Evolutionary conservation across 2,797 vertebrate species (phyloP).

Genomic region (Telmatherina bonti): DNA sequence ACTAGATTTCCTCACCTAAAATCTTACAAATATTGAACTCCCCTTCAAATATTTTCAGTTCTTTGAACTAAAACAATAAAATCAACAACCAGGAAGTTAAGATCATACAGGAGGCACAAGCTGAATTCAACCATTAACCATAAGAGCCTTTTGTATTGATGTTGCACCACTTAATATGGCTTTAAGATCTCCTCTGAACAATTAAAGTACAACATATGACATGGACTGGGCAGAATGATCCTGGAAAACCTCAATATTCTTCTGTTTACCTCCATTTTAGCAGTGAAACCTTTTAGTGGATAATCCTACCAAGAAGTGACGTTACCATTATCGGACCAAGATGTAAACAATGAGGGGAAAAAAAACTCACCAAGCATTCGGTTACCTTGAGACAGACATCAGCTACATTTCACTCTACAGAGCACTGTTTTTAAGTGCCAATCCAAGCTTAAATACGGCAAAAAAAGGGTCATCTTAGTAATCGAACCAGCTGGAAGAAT

Average conservation of each 20-base stretch:
- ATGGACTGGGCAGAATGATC: constrained; percentile 40
- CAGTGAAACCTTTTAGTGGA: constrained; percentile 23
- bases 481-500: constrained; percentile 60
- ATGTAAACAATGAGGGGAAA: constrained; percentile 18
- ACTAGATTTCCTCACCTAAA: constrained; percentile 52
- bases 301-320: background rate
- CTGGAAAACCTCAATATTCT: constrained; percentile 28
- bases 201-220: constrained; percentile 35
- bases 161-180: constrained; percentile 74
- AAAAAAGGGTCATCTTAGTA: constrained; percentile 39
- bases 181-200: constrained; percentile 63
- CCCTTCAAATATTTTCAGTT: constrained; percentile 38
- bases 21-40: constrained; percentile 40
- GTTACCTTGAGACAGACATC: constrained; percentile 39
- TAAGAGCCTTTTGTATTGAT: constrained; percentile 41
- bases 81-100: constrained; percentile 62
- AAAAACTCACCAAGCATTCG: constrained; percentile 27
- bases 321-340: constrained; percentile 19
- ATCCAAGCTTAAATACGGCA: constrained; percentile 39
- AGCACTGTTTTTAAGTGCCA: constrained; percentile 38
- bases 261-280: constrained; percentile 31
- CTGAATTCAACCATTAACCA: constrained; percentile 53
- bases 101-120: constrained; percentile 72
- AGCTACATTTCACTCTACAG: constrained; percentile 30
- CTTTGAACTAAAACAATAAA: constrained; percentile 57